Conservation (phyloP, 2,888 invertebrate genomes). For the Charanyca ferruginea region DNA sequence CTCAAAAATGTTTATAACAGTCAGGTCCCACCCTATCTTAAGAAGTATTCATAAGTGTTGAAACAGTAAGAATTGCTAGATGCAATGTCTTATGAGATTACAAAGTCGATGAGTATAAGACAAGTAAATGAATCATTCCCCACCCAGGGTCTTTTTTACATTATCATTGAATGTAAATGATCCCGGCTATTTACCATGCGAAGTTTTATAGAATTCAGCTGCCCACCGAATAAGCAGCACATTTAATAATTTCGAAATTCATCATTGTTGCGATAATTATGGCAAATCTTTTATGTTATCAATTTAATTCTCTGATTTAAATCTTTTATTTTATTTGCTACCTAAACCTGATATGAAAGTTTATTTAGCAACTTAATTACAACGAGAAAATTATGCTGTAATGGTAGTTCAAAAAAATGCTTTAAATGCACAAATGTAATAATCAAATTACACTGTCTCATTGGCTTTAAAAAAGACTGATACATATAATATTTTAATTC, state of each 20-base stretch:
- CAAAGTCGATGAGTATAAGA: neutral
- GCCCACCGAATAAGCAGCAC: constrained; percentile 20
- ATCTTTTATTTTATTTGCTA: neutral
- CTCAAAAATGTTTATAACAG: constrained; percentile 48
- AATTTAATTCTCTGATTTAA: neutral
- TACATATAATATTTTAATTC: constrained; percentile 49
- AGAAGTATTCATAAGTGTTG: constrained; percentile 42
- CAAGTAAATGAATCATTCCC: neutral
- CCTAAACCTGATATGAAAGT: neutral
- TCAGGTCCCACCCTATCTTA: constrained; percentile 57
- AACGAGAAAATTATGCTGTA: neutral
- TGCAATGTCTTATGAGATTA: constrained; percentile 27
- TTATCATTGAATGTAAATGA: neutral
- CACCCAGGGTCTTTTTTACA: neutral
- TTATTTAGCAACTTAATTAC: neutral
- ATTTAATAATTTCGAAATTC: neutral
- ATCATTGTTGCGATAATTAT: neutral
- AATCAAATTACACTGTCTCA: constrained; percentile 25
- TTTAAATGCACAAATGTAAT: constrained; percentile 24
- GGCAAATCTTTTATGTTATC: neutral
- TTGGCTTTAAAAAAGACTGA: constrained; percentile 60
- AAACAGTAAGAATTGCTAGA: constrained; percentile 23
- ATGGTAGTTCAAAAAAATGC: neutral
- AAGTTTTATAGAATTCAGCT: constrained; percentile 5
- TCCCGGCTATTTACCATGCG: neutral